These are phyloP conservation scores for Eilema depressum DNA, from an alignment of 2,888 invertebrate species.

Conservation along the genomic window DNA sequence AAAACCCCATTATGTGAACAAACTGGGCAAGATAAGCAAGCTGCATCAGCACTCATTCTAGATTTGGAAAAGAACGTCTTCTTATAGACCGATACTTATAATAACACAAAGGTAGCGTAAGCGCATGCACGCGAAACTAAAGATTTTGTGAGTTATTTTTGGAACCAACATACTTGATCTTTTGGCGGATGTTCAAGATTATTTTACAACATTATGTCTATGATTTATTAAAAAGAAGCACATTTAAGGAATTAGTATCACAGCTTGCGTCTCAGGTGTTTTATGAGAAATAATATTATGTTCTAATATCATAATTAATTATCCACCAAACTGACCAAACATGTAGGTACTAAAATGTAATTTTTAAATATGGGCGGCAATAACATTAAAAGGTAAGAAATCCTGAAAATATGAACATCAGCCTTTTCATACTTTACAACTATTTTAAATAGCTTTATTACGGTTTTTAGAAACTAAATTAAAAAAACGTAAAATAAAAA, in stretches of 20 bases:
- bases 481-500: neutral
- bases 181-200: conserved; percentile 82
- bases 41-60: conserved; percentile 83
- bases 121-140: conserved; percentile 69
- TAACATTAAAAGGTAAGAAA: no score
- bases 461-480: neutral
- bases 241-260: neutral
- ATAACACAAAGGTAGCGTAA: conserved; percentile 34
- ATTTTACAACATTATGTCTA: conserved; percentile 35
- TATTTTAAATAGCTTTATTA: neutral
- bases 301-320: neutral
- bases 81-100: neutral
- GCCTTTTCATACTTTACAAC: neutral
- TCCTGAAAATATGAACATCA: neutral
- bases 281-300: neutral
- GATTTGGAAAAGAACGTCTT: neutral
- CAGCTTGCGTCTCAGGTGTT: neutral
- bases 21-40: conserved; percentile 91
- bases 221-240: neutral
- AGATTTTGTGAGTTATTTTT: conserved; percentile 76
- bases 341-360: no score
- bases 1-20: conserved; percentile 91
- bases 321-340: neutral
- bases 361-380: neutral
- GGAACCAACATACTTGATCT: conserved; percentile 65